Evolutionary conservation across 2,888 invertebrate species (phyloP), one percentile per base, ranked within the genome.

Genomic region (Ligdia adustata): DNA sequence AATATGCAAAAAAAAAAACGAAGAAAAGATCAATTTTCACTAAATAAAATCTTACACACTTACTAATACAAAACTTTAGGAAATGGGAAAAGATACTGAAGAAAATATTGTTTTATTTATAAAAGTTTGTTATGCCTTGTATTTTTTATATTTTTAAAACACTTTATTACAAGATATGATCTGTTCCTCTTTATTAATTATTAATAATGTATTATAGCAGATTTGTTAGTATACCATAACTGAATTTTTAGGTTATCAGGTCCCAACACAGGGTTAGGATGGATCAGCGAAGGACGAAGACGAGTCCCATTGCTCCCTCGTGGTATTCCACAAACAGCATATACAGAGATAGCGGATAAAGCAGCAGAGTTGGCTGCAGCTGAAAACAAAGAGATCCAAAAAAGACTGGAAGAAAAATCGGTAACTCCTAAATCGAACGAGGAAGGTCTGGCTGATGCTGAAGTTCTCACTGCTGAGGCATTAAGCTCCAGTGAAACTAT

Each of bases 271-370:
- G 91, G 91, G 48, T 89, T 92, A 63, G 95, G 95, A 84, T 98
- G 98, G 98, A 93, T 95, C 56, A 93, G 95, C 61, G 98, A 98
- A 83, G 98, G 98, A 7, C 92, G 97, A 22, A 92, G 98, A 64
- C 86, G 94, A 51, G 93, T 97, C 64, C 97, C 98, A 1, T 86
- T 97, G 32, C 89, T 98, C 84, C 95, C 97, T 3, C 91, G 97
- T 49, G 92, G 95, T n/a, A 92, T 95, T 39, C 95, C 97, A 4
- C 96, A 96, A 72, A 97, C 97, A 3, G 94, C 95, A 24, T 95
- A 96, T 74, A 95, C 96, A 48, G 93, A 94, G 53, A 91, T 97
- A 59, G 97, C 97, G 7, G 96, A 97, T 79, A 94, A 94, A 75
- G 93, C 94, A 38, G 95, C 96, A 0, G 83, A 84, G 47, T 72